phyloP scores from a whole-genome alignment of 2,797 vertebrate species.

The Gymnopithys bicolor region DNA sequence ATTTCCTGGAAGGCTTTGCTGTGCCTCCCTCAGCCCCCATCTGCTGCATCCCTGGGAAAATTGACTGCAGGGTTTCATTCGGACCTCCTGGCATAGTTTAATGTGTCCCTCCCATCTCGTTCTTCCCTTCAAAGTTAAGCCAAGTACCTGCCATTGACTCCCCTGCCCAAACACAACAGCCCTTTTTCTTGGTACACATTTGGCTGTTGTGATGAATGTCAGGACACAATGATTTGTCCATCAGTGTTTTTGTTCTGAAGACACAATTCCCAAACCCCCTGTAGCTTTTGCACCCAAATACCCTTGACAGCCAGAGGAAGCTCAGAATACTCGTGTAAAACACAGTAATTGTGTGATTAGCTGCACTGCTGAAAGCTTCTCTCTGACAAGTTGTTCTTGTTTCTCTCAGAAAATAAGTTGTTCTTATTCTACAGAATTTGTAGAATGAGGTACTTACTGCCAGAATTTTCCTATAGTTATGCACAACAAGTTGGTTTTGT shows the following conservation, averaged over 20 bases:
- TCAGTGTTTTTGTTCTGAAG: neutral
- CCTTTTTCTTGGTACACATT: neutral
- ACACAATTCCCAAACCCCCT: neutral
- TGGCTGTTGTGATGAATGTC: neutral
- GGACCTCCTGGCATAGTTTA: neutral
- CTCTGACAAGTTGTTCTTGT: neutral
- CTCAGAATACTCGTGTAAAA: neutral
- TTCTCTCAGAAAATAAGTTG: neutral
- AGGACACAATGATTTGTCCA: neutral
- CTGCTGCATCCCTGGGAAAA: neutral
- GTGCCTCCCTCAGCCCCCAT: neutral
- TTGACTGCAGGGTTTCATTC: neutral
- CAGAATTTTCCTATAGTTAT: neutral
- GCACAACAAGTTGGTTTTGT: neutral
- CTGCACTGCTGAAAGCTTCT: neutral
- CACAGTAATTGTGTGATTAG: neutral
- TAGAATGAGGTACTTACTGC: neutral
- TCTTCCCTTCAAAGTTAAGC: neutral
- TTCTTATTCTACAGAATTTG: neutral
- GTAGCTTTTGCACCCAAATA: neutral
- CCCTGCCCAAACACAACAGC: neutral
- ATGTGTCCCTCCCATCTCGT: neutral
- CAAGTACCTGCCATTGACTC: neutral
- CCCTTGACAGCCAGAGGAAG: neutral
- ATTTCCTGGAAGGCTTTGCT: neutral